Conservation (phyloP, 2,113 vertebrate genomes). For the Apus apus region DNA sequence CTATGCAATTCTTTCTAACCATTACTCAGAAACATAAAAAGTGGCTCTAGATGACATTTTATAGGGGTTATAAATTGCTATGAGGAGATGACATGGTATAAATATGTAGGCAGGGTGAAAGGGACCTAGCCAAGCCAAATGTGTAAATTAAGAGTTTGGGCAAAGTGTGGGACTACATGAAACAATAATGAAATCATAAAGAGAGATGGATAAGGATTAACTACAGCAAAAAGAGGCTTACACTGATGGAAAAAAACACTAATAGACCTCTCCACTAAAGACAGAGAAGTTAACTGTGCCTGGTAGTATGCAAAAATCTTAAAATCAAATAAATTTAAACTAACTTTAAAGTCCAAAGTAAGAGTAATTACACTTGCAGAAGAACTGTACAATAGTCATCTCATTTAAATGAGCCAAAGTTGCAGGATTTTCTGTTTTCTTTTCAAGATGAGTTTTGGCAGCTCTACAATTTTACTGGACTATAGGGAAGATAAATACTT, state of each 20-base stretch:
- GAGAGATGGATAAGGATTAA: constrained; percentile 42
- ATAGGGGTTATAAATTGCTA: constrained; percentile 83
- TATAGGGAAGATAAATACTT: constrained; percentile 30
- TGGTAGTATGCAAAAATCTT: background rate
- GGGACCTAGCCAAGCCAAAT: constrained; percentile 73
- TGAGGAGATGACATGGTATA: constrained; percentile 84
- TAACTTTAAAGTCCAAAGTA: background rate
- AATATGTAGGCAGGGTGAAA: constrained; percentile 79
- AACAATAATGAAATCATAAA: constrained; percentile 68
- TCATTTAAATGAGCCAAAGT: constrained; percentile 7
- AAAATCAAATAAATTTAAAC: background rate
- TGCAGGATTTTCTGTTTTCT: constrained; percentile 41
- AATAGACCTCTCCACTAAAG: background rate
- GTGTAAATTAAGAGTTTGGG: constrained; percentile 76
- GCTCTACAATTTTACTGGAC: constrained; percentile 47
- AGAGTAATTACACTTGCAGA: background rate
- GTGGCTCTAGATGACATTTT: constrained; percentile 78
- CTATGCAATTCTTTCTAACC: constrained; percentile 77
- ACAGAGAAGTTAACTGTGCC: background rate
- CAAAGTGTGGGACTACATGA: constrained; percentile 62
- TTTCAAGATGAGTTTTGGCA: constrained; percentile 56
- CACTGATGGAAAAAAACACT: constrained; percentile 28
- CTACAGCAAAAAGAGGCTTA: constrained; percentile 25
- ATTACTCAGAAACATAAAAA: constrained; percentile 83
- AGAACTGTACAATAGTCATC: background rate